A percentile compares a stretch with the other conserved stretches of the same genome.
Evolutionary conservation across 2,113 vertebrate genomes (phyloP).

Genomic region (Nothobranchius furzeri): DNA sequence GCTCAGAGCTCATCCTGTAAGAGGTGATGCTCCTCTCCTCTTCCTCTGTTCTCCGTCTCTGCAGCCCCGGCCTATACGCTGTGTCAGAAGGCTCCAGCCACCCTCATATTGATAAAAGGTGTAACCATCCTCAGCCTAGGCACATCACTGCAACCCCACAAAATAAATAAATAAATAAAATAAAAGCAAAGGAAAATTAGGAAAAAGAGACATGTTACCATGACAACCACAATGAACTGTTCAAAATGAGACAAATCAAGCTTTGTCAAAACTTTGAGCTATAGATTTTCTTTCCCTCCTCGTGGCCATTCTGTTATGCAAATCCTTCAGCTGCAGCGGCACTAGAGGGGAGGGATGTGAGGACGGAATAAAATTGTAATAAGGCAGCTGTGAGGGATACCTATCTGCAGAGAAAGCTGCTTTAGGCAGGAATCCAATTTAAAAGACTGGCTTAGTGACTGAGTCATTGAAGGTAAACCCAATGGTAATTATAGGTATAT

Average conservation of each 20-base stretch:
- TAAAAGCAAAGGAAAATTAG: not conserved
- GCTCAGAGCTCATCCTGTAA: conserved; percentile 34
- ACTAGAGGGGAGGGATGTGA: conserved; percentile 1
- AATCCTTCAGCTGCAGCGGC: conserved; percentile 35
- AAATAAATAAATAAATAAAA: conserved; percentile 10
- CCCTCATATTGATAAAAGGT: conserved; percentile 62
- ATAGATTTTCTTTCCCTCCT: conserved; percentile 6
- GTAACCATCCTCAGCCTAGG: conserved; percentile 57
- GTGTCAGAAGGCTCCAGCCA: conserved; percentile 48
- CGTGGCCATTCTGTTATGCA: conserved; percentile 38
- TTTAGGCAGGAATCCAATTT: conserved; percentile 74
- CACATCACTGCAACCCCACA: conserved; percentile 21
- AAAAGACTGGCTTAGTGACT: conserved; percentile 68
- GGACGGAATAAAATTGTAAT: conserved; percentile 51
- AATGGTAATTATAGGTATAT: conserved; percentile 74
- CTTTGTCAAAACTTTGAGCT: conserved; percentile 19
- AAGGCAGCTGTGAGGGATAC: conserved; percentile 63
- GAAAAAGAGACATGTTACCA: conserved; percentile 33
- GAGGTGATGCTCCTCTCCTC: conserved; percentile 19
- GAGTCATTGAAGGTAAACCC: conserved; percentile 70
- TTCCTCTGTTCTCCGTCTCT: not conserved
- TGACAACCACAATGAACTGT: conserved; percentile 53
- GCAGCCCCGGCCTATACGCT: conserved; percentile 41
- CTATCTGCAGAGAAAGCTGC: conserved; percentile 65
- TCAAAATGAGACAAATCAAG: conserved; percentile 41